phyloP scores from a whole-genome alignment of 2,797 vertebrate genomes.

The Chaenodraco wilsoni region DNA sequence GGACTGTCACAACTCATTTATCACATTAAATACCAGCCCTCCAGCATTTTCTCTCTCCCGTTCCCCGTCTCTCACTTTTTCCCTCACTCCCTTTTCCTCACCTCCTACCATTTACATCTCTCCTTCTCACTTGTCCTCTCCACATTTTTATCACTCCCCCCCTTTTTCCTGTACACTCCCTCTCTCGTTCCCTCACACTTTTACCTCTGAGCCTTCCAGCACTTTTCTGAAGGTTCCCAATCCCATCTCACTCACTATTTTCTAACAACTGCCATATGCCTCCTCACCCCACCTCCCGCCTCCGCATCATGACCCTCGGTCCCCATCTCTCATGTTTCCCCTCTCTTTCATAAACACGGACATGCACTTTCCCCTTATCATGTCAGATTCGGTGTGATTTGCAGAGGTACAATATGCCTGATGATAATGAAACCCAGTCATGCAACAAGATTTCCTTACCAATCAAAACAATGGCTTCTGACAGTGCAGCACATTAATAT shows the following conservation, averaged over 20 bases:
- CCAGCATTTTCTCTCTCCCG: constrained; percentile 75
- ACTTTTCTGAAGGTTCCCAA: constrained; percentile 74
- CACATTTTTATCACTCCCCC: constrained; percentile 42
- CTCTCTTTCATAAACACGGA: constrained; percentile 17
- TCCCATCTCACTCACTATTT: constrained; percentile 70
- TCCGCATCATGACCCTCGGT: constrained; percentile 50
- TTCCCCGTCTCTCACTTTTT: constrained; percentile 51
- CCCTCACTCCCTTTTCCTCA: constrained; percentile 56
- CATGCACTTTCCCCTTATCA: constrained; percentile 48
- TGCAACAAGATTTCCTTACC: constrained; percentile 63
- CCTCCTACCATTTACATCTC: constrained; percentile 69
- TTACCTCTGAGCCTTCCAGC: constrained; percentile 66
- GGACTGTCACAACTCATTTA: constrained; percentile 87
- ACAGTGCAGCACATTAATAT: constrained; percentile 74
- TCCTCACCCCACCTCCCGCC: constrained; percentile 54
- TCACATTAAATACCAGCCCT: constrained; percentile 88
- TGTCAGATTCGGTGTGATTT: constrained; percentile 64
- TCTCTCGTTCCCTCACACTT: constrained; percentile 63
- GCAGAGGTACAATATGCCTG: constrained; percentile 63
- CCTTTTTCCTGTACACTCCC: constrained; percentile 38
- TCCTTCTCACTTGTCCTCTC: constrained; percentile 63
- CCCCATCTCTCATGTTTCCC: constrained; percentile 47
- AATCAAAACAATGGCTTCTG: constrained; percentile 74
- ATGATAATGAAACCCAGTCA: constrained; percentile 67
- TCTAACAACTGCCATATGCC: constrained; percentile 82